These are phyloP conservation scores for Acanthochromis polyacanthus DNA, from an alignment of 2,113 vertebrate genomes.

Conservation along the genomic window DNA sequence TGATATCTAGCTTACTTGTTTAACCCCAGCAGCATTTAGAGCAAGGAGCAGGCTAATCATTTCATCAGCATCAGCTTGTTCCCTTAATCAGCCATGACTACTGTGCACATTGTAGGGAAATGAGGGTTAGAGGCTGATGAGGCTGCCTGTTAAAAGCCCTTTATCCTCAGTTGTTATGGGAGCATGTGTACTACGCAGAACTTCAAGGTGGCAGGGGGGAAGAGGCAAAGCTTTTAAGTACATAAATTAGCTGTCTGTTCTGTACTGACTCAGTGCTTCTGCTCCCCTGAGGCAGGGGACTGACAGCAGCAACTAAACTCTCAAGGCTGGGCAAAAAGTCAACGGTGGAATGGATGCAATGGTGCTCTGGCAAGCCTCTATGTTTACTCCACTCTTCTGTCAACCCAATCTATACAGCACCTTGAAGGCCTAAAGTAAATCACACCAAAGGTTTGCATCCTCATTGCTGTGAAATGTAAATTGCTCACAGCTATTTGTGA, in stretches of 20 bases:
- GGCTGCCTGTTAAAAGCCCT: slow-evolving; percentile 33
- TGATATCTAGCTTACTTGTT: slow-evolving; percentile 21
- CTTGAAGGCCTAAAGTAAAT: slow-evolving; percentile 28
- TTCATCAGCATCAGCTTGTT: slow-evolving; percentile 58
- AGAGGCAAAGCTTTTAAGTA: slow-evolving; percentile 67
- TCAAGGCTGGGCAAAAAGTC: slow-evolving; percentile 50
- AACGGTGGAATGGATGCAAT: slow-evolving; percentile 30
- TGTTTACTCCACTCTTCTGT: slow-evolving; percentile 38
- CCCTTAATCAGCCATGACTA: slow-evolving; percentile 59
- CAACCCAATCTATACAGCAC: slow-evolving; percentile 30
- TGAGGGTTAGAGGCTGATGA: slow-evolving; percentile 48
- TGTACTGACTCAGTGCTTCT: slow-evolving; percentile 50
- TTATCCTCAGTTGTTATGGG: slow-evolving; percentile 39
- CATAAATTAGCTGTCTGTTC: slow-evolving; percentile 65
- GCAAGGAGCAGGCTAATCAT: slow-evolving; percentile 50
- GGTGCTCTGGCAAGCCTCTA: slow-evolving; percentile 45
- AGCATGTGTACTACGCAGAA: slow-evolving; percentile 48
- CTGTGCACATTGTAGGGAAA: slow-evolving; percentile 24
- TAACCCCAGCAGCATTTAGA: slow-evolving; percentile 18
- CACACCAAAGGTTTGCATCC: slow-evolving; percentile 31
- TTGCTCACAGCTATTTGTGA: slow-evolving; percentile 34
- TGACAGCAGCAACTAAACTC: slow-evolving; percentile 59
- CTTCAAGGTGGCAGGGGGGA: slow-evolving; percentile 39
- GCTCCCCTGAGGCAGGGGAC: slow-evolving; percentile 44
- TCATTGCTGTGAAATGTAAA: slow-evolving; percentile 37